Evolutionary conservation across 2,888 invertebrate genomes (phyloP).

Genomic region (Nymphalis urticae): DNA sequence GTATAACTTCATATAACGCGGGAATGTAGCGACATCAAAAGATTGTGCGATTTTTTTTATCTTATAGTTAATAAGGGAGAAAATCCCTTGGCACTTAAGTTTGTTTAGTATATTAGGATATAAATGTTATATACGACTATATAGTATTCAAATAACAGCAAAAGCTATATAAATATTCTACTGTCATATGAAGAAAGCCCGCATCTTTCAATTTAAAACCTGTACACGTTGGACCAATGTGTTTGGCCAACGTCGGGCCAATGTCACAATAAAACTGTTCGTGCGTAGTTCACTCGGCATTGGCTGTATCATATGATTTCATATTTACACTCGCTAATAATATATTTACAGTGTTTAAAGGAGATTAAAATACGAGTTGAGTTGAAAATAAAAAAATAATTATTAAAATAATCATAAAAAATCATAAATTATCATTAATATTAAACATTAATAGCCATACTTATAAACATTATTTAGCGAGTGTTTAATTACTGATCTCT

Average conservation of each 20-base stretch:
- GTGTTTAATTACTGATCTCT: too few relatives aligned
- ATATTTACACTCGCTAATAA: too few relatives aligned
- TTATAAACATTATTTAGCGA: too few relatives aligned
- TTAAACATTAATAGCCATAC: too few relatives aligned
- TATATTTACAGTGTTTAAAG: too few relatives aligned
- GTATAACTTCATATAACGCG: conserved; percentile 13
- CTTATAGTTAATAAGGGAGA: conserved; percentile 17
- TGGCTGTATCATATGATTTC: too few relatives aligned
- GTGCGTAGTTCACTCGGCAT: too few relatives aligned
- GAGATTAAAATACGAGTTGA: too few relatives aligned
- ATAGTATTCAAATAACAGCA: background rate
- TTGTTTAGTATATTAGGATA: conserved; percentile 8
- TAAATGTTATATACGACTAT: conserved; percentile 10
- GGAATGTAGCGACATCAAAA: conserved; percentile 34
- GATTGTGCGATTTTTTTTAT: conserved; percentile 26
- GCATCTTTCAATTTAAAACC: background rate
- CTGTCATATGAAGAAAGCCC: background rate
- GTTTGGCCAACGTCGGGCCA: background rate
- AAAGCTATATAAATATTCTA: conserved; percentile 1
- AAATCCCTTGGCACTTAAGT: conserved; percentile 37
- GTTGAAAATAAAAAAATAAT: too few relatives aligned
- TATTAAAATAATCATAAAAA: too few relatives aligned
- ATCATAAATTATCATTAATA: too few relatives aligned
- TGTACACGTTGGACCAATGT: background rate
- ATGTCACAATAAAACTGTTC: too few relatives aligned